A percentile compares a stretch with the other conserved stretches of the same genome.
Conservation (phyloP, 2,113 vertebrate genomes). For the Nyctibius bracteatus region DNA sequence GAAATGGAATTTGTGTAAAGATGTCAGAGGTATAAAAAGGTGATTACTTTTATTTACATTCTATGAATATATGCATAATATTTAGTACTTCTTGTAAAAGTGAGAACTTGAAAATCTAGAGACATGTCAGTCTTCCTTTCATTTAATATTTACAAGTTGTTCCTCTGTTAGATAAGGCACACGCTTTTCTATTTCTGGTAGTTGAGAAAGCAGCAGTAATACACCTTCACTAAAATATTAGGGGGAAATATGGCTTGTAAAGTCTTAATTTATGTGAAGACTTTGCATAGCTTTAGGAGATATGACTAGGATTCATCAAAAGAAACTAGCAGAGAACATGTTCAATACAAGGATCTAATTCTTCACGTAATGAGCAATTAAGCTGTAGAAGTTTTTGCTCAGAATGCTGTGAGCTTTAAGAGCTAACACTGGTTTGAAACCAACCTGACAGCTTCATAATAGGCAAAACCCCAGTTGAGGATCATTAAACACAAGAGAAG, state of each 20-base stretch:
- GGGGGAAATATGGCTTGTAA: not conserved
- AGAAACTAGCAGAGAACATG: not conserved
- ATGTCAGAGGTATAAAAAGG: not conserved
- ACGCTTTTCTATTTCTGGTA: not conserved
- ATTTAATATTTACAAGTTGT: not conserved
- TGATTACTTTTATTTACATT: not conserved
- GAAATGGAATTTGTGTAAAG: not conserved
- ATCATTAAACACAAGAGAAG: not conserved
- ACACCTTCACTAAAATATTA: not conserved
- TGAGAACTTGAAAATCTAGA: not conserved
- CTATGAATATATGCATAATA: not conserved
- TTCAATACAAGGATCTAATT: not conserved
- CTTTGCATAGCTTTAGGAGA: slow-evolving; percentile 17
- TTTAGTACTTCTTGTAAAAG: not conserved
- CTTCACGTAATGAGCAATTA: slow-evolving; percentile 4
- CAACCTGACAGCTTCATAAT: not conserved
- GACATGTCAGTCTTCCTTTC: not conserved
- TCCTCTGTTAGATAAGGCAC: not conserved
- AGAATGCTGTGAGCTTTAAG: not conserved
- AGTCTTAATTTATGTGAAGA: slow-evolving; percentile 6
- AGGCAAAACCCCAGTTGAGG: not conserved
- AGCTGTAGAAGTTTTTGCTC: not conserved
- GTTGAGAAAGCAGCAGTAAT: not conserved
- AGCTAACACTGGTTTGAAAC: not conserved
- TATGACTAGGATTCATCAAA: not conserved